These are phyloP conservation scores for Oryzias curvinotus DNA, from an alignment of 2,113 vertebrate genomes.

Conservation along the genomic window DNA sequence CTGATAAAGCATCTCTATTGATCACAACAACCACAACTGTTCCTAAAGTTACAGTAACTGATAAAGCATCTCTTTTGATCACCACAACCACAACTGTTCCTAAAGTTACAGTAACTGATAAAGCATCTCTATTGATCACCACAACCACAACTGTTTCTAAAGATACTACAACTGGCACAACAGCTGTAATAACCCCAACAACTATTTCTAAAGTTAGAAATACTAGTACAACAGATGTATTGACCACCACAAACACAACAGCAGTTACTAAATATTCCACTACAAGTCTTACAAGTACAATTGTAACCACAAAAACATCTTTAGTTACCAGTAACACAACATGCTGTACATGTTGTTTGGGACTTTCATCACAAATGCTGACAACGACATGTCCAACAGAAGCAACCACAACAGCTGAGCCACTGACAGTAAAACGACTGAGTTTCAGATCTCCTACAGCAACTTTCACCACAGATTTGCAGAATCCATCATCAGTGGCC, in stretches of 20 bases:
- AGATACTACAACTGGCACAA: background rate
- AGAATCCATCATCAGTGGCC: background rate
- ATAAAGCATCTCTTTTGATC: background rate
- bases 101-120: background rate
- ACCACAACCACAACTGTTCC: accelerated
- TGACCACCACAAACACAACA: background rate
- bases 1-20: too few species aligned
- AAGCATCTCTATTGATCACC: background rate
- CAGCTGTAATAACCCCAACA: background rate
- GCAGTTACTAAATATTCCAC: background rate
- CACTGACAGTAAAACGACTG: background rate
- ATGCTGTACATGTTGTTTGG: background rate
- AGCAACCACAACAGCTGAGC: background rate
- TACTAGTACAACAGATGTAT: background rate
- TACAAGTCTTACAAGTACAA: background rate
- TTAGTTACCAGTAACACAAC: background rate
- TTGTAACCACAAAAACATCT: background rate
- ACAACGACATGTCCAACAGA: too few species aligned
- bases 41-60: background rate
- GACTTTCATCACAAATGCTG: background rate
- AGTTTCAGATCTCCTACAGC: slow-evolving; percentile 14
- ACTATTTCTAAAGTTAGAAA: background rate
- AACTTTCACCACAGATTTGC: background rate
- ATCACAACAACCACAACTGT: too few species aligned
- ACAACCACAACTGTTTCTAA: background rate